Evolutionary conservation across 2,797 vertebrate genomes (phyloP), one percentile per base, ranked within the genome.

Genomic region (Sandelia bainsii): DNA sequence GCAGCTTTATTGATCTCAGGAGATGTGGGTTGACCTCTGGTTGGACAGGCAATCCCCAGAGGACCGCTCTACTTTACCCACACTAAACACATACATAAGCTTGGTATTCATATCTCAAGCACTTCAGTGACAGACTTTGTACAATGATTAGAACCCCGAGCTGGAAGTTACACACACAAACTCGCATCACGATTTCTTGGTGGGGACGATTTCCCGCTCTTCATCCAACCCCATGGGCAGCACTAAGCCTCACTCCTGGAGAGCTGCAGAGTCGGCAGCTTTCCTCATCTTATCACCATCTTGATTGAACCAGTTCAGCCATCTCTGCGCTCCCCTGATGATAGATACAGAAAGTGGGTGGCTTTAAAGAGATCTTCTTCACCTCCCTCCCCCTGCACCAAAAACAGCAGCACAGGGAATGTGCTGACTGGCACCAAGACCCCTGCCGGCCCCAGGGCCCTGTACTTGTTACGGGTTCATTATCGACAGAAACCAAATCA

Each of bases 271-370:
- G 77, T 89, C 72, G 77, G 85, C 90, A 90, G 84, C 88, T 88
- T 90, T 79, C 79, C 75, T 71, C 87, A 73, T 88, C 91, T 92
- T 89, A 91, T 91, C 91, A 45, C 77, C 81, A 85, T 91, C 88
- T 85, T 72, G 88, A 91, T 87, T 91, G 85, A 82, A 86, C 67
- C 85, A 48, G 74, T 86, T 83, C 78, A 83, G 83, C 84, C 84
- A 51, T 82, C 75, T 65, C 87, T 25, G 58, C 53, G 25, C 75
- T 71, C 80, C 80, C 81, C 79, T 27, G 84, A 90, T 88, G 84
- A 72, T 77, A 87, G 87, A 91, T 83, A 86, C 84, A 77, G 85
- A 82, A 82, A 87, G 80, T 57, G 77, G 72, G 82, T 79, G 82
- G 79, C 80, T 87, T 91, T 90, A 86, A 88, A 87, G 75, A 87